These are phyloP conservation scores for Andinoacara biseriatus DNA, from an alignment of 2,113 vertebrate species.

Conservation along the genomic window DNA sequence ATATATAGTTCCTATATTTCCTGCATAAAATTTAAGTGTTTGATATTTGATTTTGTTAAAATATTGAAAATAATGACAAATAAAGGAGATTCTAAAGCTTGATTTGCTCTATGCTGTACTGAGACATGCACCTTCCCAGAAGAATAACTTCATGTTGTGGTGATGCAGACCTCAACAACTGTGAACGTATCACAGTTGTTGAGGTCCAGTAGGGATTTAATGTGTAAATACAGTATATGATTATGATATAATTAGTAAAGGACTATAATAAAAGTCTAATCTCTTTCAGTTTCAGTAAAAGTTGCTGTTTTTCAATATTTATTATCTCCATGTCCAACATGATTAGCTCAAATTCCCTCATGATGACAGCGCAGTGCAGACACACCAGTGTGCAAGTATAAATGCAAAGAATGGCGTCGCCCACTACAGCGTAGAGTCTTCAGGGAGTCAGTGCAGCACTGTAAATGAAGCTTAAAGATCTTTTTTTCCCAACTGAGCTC, in stretches of 20 bases:
- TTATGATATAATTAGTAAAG: not conserved
- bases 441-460: not conserved
- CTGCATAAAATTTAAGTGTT: not conserved
- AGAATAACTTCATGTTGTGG: not conserved
- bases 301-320: not conserved
- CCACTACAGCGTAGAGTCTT: not conserved
- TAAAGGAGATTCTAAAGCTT: not conserved
- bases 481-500: not conserved
- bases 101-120: not conserved
- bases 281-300: too few relatives aligned
- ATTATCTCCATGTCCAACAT: not conserved
- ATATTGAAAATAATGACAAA: not conserved
- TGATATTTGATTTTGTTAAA: not conserved
- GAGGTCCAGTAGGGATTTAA: too few relatives aligned
- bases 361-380: not conserved
- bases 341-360: not conserved
- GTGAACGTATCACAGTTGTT: not conserved
- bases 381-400: not conserved
- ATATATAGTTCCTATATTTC: not conserved
- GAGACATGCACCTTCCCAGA: not conserved
- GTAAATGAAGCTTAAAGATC: conserved; percentile 3
- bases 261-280: not conserved
- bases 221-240: not conserved
- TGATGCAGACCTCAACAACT: too few relatives aligned
- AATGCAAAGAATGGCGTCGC: not conserved